Conservation (phyloP, 2,888 invertebrate genomes). For the Venustoraphidia nigricollis region DNA sequence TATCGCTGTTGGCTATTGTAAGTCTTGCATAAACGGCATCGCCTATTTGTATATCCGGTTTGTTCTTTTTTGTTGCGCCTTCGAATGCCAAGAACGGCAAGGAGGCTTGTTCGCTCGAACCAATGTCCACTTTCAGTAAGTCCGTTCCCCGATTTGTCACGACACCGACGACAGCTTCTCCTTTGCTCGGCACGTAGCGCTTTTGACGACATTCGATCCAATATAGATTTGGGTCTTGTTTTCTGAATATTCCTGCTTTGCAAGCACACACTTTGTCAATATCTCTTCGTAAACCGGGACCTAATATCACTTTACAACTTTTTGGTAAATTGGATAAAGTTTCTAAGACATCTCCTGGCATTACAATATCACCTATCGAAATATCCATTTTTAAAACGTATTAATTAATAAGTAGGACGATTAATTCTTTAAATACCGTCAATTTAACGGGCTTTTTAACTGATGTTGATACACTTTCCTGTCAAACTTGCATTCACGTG, state of each 20-base stretch:
- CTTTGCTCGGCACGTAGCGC: conserved; percentile 66
- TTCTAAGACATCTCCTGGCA: conserved; percentile 58
- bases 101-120: conserved; percentile 66
- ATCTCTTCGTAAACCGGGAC: conserved; percentile 66
- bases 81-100: conserved; percentile 83
- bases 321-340: conserved; percentile 32
- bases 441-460: too few relatives aligned
- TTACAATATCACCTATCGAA: conserved; percentile 39
- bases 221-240: conserved; percentile 57
- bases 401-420: too few relatives aligned
- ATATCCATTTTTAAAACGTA: conserved; percentile 21
- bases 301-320: conserved; percentile 51
- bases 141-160: conserved; percentile 72
- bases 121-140: conserved; percentile 76
- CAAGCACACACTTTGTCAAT: conserved; percentile 51
- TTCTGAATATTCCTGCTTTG: conserved; percentile 62
- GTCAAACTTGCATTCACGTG: too few relatives aligned
- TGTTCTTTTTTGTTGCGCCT: conserved; percentile 84
- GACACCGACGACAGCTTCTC: conserved; percentile 76
- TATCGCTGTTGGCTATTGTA: conserved; percentile 71
- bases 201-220: conserved; percentile 75
- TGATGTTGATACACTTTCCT: too few relatives aligned
- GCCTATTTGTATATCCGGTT: conserved; percentile 74
- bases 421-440: too few relatives aligned
- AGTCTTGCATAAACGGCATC: conserved; percentile 74